Conservation (phyloP, 2,888 invertebrate genomes). For the Athalia circularis region DNA sequence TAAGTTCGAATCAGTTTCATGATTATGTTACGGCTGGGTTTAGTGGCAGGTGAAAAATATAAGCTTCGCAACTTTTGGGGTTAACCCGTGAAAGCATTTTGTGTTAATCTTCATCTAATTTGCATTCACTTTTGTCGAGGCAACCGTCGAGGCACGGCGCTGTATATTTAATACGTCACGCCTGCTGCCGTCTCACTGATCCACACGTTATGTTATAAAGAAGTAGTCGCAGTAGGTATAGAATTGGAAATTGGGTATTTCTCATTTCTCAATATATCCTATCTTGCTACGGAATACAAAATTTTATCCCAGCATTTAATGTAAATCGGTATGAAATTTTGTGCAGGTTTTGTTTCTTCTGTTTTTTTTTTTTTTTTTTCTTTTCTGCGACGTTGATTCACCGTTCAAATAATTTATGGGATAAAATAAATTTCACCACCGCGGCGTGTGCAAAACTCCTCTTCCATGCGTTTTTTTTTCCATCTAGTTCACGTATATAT, state of each 20-base stretch:
- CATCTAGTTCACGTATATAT: too few relatives aligned
- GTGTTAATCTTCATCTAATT: slow-evolving; percentile 19
- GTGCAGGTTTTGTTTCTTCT: neutral
- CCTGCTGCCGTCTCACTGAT: neutral
- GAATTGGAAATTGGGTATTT: slow-evolving; percentile 37
- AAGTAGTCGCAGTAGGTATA: neutral
- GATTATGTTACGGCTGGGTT: neutral
- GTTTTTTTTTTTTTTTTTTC: neutral
- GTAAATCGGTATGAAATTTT: slow-evolving; percentile 33
- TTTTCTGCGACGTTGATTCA: slow-evolving; percentile 12
- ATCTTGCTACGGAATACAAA: slow-evolving; percentile 21
- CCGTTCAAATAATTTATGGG: slow-evolving; percentile 35
- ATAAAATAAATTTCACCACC: slow-evolving; percentile 29
- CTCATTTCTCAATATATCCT: slow-evolving; percentile 24
- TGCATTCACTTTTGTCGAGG: slow-evolving; percentile 30
- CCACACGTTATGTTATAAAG: slow-evolving; percentile 1
- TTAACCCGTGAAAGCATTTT: slow-evolving; percentile 1
- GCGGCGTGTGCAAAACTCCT: slow-evolving; percentile 4
- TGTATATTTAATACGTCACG: slow-evolving; percentile 21
- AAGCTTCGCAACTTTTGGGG: neutral
- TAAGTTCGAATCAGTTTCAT: neutral
- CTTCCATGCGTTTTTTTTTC: neutral
- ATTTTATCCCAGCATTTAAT: slow-evolving; percentile 35
- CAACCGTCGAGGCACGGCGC: neutral
- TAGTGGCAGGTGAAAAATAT: neutral